Percentiles rank a stretch among this genome's conserved stretches.
These are phyloP conservation scores for Sceloporus undulatus DNA, from an alignment of 2,113 vertebrate species.

Conservation along the genomic window DNA sequence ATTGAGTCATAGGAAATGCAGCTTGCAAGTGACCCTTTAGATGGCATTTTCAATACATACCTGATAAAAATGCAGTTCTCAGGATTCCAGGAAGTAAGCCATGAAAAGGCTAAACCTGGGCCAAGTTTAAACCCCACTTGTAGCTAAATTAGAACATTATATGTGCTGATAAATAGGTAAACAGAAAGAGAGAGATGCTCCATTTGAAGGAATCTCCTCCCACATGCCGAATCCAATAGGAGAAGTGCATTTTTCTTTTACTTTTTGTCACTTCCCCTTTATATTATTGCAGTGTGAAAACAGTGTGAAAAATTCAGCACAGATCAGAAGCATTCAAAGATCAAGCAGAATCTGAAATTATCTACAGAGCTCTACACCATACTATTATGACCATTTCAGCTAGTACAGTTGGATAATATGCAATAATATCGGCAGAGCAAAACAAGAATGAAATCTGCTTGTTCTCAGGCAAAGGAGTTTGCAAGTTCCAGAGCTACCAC, in stretches of 20 bases:
- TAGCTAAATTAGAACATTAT: neutral
- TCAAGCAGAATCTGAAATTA: neutral
- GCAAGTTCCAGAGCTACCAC: conserved; percentile 9
- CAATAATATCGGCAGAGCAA: neutral
- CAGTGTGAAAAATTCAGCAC: neutral
- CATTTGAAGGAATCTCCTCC: too few relatives aligned
- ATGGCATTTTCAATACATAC: neutral
- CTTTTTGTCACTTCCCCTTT: neutral
- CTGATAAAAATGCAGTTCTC: neutral
- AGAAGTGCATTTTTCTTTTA: neutral
- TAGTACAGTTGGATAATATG: neutral
- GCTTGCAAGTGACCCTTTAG: neutral
- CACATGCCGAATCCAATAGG: neutral
- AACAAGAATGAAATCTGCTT: neutral
- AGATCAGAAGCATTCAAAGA: neutral
- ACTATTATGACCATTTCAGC: neutral
- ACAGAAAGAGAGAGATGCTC: neutral
- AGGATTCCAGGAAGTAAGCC: neutral
- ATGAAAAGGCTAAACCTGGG: neutral
- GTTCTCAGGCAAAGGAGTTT: neutral
- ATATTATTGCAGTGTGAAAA: neutral
- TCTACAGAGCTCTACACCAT: neutral
- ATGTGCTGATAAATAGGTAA: too few relatives aligned
- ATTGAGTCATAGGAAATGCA: neutral
- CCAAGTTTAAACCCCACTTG: neutral